Base-by-base conservation (phyloP, 2,888 invertebrate species). In the Microplitis deprimator region DNA sequence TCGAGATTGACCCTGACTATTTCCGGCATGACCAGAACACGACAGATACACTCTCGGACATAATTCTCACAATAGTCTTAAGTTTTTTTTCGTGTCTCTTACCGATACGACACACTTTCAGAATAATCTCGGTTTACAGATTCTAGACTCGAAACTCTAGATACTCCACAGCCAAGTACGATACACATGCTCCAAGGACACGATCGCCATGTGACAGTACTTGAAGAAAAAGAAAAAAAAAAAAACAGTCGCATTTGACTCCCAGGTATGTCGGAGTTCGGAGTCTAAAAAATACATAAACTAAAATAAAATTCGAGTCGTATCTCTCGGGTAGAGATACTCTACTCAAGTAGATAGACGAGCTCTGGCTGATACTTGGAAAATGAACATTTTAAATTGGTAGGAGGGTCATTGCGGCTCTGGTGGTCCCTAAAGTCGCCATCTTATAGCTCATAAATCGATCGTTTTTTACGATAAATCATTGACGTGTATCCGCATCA, bases 341-440 rank as follows among this genome's bases (percentile, higher is more conserved):
- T 13, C 50, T 50, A 0, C 5, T 50, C 10, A 40, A 16, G 17
- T 41, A 68, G 39, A 17, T 68, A 20, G 68, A 20, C n/a, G 38
- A 67, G 29, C 29, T 29, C 29, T 29, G 41, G 40, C 13, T 50
- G 50, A 50, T 50, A 50, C 59, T 69, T 73, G 68, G 65, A 69
- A 73, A 68, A 69, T 73, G 38, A 38, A 41, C 20, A 61, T 61
- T 68, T 68, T 50, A 73, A 77, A 70, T 64, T 64, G 13, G 73
- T 77, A 73, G 77, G 77, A 65, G 69, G 77, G 69, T 59, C 73
- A 50, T 73, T 68, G 29, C 77, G 69, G 73, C 73, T 65, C 64
- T 73, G 77, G 77, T 77, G 77, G 77, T 77, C 77, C 69, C 72
- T 77, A 39, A 38, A 50, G 65, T 67, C 70, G 62, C 74, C 68